phyloP scores from a whole-genome alignment of 2,888 invertebrate species.

The Melanargia galathea region DNA sequence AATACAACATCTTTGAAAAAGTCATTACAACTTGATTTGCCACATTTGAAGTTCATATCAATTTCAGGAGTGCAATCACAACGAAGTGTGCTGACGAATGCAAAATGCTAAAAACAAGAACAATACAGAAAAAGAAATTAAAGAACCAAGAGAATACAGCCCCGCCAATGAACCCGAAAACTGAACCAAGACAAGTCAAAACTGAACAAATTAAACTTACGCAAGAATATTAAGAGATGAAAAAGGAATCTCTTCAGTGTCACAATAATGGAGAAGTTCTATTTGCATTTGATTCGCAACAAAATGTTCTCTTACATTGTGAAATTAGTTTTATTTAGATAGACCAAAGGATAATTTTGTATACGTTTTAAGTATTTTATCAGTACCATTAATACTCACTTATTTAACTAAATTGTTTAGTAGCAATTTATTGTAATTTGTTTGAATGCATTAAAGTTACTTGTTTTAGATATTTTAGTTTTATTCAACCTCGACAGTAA shows the following conservation, averaged over 20 bases:
- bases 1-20: no score
- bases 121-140: slow-evolving; percentile 55
- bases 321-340: neutral
- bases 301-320: neutral
- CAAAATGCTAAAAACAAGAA: slow-evolving; percentile 79
- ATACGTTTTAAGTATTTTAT: slow-evolving; percentile 1
- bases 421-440: neutral
- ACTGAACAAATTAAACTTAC: neutral
- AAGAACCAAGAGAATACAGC: slow-evolving; percentile 24
- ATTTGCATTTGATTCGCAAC: neutral
- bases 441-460: neutral
- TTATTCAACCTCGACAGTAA: neutral
- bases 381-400: slow-evolving; percentile 20
- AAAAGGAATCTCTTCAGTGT: neutral
- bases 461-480: neutral
- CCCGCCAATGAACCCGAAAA: neutral
- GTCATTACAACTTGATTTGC: no score
- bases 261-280: neutral
- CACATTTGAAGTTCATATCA: no score
- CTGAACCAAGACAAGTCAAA: slow-evolving; percentile 3
- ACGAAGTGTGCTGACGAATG: slow-evolving; percentile 85
- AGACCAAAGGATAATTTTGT: slow-evolving; percentile 12
- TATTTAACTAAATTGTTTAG: neutral
- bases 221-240: neutral
- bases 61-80: slow-evolving; percentile 80